Percentiles rank a stretch among this genome's conserved stretches.
These are phyloP conservation scores for Orchestes rusci DNA, from an alignment of 2,888 invertebrate genomes.

Conservation along the genomic window DNA sequence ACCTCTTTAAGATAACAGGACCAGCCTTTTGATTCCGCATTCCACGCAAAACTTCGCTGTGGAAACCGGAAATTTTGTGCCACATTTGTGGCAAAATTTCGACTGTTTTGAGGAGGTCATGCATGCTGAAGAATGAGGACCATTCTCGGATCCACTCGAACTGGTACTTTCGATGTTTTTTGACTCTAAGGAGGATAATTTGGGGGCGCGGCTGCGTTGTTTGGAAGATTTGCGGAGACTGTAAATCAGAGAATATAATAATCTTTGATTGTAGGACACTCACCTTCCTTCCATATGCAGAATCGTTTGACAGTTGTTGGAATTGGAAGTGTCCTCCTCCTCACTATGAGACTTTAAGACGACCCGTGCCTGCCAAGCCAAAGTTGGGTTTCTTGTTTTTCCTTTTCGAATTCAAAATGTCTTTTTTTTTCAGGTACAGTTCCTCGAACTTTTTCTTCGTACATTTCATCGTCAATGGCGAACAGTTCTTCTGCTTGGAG, in stretches of 20 bases:
- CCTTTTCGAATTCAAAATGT: not conserved
- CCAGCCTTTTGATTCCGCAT: constrained; percentile 75
- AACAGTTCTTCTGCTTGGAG: constrained; percentile 39
- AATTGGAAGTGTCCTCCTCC: constrained; percentile 42
- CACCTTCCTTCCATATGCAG: constrained; percentile 84
- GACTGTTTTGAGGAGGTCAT: constrained; percentile 47
- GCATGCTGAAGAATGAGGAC: constrained; percentile 36
- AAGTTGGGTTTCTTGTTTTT: no score
- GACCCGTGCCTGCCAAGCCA: constrained; percentile 8
- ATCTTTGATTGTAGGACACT: not conserved
- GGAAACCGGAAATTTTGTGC: constrained; percentile 71
- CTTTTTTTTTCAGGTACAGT: constrained; percentile 38
- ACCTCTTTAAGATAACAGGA: no score
- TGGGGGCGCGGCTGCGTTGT: constrained; percentile 32
- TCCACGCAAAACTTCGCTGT: constrained; percentile 90
- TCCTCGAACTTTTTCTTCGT: constrained; percentile 42
- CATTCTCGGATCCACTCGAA: constrained; percentile 58
- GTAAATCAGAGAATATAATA: constrained; percentile 11
- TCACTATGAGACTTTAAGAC: constrained; percentile 28
- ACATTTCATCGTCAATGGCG: constrained; percentile 40
- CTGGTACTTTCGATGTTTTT: constrained; percentile 44
- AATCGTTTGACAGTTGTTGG: constrained; percentile 62
- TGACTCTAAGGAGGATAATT: constrained; percentile 34
- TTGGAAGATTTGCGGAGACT: constrained; percentile 54
- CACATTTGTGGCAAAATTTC: constrained; percentile 91